A percentile compares a stretch with the other conserved stretches of the same genome.
phyloP scores from a whole-genome alignment of 2,797 vertebrate species.

The Percopsis omiscomaycus region DNA sequence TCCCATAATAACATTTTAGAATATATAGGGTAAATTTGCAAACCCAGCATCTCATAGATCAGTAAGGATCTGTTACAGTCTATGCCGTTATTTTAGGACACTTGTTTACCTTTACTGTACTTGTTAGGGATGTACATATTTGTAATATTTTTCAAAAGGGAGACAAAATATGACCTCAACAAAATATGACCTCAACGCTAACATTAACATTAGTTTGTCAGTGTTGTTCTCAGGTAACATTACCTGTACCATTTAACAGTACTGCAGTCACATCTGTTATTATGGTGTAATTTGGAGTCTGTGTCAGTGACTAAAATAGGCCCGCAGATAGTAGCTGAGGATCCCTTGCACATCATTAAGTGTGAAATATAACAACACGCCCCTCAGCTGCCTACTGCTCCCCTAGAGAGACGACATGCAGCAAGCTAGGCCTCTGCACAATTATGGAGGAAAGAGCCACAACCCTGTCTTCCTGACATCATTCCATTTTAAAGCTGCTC shows the following conservation, averaged over 20 bases:
- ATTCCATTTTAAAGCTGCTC: constrained; percentile 45
- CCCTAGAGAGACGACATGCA: constrained; percentile 64
- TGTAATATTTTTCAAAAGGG: too few relatives aligned
- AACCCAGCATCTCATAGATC: too few relatives aligned
- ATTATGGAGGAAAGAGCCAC: constrained; percentile 57
- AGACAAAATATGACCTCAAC: too few relatives aligned
- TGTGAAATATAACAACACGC: constrained; percentile 78
- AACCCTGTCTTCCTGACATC: constrained; percentile 48
- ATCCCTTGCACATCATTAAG: constrained; percentile 76
- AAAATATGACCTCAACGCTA: too few relatives aligned
- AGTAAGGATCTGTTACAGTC: too few relatives aligned
- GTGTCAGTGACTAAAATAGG: constrained; percentile 68
- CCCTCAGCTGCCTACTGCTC: constrained; percentile 68
- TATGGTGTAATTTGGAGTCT: constrained; percentile 61
- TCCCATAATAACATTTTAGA: not conserved
- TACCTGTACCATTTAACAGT: constrained; percentile 49
- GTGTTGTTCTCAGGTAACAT: constrained; percentile 32
- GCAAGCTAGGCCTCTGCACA: constrained; percentile 62
- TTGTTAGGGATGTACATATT: too few relatives aligned
- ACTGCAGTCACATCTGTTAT: constrained; percentile 39
- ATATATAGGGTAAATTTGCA: too few relatives aligned
- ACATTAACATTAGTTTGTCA: constrained; percentile 17
- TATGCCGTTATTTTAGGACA: too few relatives aligned
- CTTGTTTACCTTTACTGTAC: too few relatives aligned
- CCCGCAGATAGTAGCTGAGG: constrained; percentile 66